Conservation (phyloP, 2,797 vertebrate genomes). For the Crax fasciolata region DNA sequence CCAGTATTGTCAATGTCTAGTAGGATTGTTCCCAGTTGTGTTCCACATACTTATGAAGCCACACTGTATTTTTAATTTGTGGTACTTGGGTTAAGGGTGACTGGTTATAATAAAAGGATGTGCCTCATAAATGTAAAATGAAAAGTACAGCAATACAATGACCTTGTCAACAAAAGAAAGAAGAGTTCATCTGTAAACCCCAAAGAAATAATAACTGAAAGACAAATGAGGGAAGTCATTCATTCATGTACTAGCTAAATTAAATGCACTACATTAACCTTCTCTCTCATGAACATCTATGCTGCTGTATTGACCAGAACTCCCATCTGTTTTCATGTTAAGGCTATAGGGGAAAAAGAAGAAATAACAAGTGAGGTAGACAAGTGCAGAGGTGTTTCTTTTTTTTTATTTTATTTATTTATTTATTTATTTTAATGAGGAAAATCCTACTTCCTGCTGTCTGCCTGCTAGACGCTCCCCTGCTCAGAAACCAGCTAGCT, state of each 20-base stretch:
- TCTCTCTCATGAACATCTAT: background rate
- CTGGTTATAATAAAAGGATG: background rate
- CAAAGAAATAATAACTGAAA: background rate
- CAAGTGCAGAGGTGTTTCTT: too few relatives aligned
- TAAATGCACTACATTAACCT: background rate
- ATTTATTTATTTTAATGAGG: too few relatives aligned
- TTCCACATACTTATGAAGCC: background rate
- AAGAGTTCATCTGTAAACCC: background rate
- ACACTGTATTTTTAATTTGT: background rate
- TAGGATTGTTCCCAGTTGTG: background rate
- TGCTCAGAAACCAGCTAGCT: background rate
- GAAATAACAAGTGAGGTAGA: fast-evolving
- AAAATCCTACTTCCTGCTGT: background rate
- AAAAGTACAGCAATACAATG: background rate
- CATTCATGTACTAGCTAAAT: background rate
- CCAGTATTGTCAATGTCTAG: background rate
- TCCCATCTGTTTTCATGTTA: background rate
- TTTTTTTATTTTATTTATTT: too few relatives aligned
- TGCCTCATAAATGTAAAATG: background rate
- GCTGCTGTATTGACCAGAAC: background rate
- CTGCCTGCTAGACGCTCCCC: background rate
- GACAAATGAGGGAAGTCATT: background rate
- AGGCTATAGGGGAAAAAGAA: fast-evolving
- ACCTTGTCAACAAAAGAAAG: background rate
- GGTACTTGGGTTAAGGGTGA: background rate